These are phyloP conservation scores for Siphamia tubifer DNA, from an alignment of 2,113 vertebrate genomes.

Conservation along the genomic window DNA sequence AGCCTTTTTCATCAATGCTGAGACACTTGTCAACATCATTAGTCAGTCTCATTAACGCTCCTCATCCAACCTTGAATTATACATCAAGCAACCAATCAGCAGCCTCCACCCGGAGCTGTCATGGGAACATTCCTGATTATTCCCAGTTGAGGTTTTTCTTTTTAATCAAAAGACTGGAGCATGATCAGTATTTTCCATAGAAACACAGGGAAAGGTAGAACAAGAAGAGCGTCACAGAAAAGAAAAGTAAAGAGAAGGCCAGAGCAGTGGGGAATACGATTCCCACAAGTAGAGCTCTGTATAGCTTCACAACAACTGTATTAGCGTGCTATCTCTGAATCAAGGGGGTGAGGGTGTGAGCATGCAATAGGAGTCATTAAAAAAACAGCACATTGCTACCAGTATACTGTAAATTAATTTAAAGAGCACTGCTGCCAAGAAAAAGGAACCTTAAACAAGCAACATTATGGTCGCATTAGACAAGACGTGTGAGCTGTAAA, in stretches of 20 bases:
- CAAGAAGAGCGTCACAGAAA: not conserved
- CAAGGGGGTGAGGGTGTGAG: not conserved
- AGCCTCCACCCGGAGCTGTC: conserved; percentile 43
- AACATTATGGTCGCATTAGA: no score
- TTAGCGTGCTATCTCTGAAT: not conserved
- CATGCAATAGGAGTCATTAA: not conserved
- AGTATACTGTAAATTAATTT: no score
- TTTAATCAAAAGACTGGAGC: conserved; percentile 64
- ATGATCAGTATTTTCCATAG: conserved; percentile 45
- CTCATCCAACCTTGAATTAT: conserved; percentile 70
- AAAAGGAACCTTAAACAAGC: no score
- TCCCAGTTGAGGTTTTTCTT: conserved; percentile 52
- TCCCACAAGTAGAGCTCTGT: conserved; percentile 14
- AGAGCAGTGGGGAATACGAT: not conserved
- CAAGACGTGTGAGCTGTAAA: no score
- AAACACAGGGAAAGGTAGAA: conserved; percentile 13
- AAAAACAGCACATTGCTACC: not conserved
- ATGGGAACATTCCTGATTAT: conserved; percentile 57
- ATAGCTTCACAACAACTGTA: conserved; percentile 6
- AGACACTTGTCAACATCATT: conserved; percentile 69
- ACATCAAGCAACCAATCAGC: conserved; percentile 75
- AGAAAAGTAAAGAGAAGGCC: not conserved
- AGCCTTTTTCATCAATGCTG: conserved; percentile 20
- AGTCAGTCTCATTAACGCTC: conserved; percentile 67
- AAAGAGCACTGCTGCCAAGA: no score